Evolutionary conservation across 2,888 invertebrate species (phyloP), one percentile per base, ranked within the genome.

Genomic region (Euplexia lucipara): DNA sequence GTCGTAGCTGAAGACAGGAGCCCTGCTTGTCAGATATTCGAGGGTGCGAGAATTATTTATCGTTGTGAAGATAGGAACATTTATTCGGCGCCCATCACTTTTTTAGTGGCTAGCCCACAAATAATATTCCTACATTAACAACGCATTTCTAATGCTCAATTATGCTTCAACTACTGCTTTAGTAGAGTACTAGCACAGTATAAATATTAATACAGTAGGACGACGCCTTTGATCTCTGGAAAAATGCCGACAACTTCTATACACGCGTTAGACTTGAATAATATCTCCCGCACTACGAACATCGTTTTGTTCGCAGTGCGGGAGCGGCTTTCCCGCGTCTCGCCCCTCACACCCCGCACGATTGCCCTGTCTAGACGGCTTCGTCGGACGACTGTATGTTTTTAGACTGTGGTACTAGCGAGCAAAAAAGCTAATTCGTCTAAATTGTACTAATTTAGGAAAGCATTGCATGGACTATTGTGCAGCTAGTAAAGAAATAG

Each of bases 1-100:
- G 88, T 91, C 92, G 93, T 90, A 93, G 94, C 94, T 93, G 95
- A 95, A 85, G 93, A 94, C 88, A 90, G 92, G 94, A 89, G 82
- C 89, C 85, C 94, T 95, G 95, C 95, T 87, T 92, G 86, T 94
- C 94, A 93, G 95, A 95, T 90, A 93, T 88, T 86, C 75, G 94
- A 95, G 94, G 95, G 93, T 82, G 41, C 47, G 39, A 58, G 32
- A 35, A 45, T 53, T 34, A 48, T 30, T 60, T 44, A 52, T 44
- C 59, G 84, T 87, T 92, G 92, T 84, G 76, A 84, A 83, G 69
- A 78, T 74, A 84, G 91, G 90, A 90, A 76, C 52, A 64, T 61
- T 49, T 59, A 70, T 67, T 70, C 74, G 79, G 68, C 16, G 57
- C 71, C 65, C 51, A 61, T 78, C 78, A 77, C 60, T 64, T 41